Conservation (phyloP, 2,797 vertebrate species). For the Bradypodion ventrale region DNA sequence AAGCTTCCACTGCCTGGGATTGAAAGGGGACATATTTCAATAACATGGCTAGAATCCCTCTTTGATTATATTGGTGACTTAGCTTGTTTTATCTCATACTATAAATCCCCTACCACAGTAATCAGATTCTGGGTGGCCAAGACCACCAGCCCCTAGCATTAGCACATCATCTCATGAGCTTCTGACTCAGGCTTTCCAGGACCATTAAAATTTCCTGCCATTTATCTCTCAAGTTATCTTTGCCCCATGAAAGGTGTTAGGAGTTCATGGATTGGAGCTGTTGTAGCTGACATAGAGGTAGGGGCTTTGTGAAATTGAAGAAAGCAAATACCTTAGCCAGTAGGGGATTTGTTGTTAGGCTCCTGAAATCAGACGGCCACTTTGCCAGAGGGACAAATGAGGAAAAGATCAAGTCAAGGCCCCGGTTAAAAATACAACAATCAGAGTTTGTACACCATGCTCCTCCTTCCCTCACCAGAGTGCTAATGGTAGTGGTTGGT, state of each 20-base stretch:
- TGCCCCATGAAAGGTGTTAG: background rate
- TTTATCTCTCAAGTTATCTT: background rate
- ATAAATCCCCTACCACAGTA: background rate
- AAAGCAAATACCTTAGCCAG: background rate
- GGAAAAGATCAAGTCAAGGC: constrained; percentile 14
- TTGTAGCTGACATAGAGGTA: background rate
- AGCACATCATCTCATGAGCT: background rate
- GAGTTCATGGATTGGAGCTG: background rate
- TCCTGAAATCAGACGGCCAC: background rate
- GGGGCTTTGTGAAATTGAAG: constrained; percentile 8
- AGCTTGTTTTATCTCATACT: constrained; percentile 8
- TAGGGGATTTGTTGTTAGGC: background rate
- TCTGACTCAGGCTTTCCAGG: background rate
- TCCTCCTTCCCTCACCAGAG: background rate
- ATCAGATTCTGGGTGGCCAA: background rate
- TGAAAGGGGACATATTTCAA: constrained; percentile 5
- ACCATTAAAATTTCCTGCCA: background rate
- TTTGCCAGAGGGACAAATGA: background rate
- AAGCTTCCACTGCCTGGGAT: background rate
- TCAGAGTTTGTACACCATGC: background rate
- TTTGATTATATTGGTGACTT: background rate
- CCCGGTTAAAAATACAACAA: constrained; percentile 19
- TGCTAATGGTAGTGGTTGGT: constrained; percentile 14
- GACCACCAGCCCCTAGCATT: background rate
- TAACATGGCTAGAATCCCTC: background rate